Conservation (phyloP, 1,140 invertebrate genomes). For the Megathymus violae region DNA sequence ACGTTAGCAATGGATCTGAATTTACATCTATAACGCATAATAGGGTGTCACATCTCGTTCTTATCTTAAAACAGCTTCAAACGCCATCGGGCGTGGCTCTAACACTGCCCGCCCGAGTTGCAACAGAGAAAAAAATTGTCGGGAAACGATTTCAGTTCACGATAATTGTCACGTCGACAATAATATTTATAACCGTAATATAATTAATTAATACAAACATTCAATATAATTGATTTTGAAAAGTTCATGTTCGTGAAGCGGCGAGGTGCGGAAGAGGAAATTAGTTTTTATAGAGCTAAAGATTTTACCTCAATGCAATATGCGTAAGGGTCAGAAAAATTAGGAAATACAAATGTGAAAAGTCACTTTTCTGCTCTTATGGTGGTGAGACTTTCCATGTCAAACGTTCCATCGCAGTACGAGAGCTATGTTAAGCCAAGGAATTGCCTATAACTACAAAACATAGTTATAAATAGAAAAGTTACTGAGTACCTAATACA, state of each 20-base stretch:
- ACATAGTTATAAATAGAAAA: no score
- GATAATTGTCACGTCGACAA: slow-evolving; percentile 78
- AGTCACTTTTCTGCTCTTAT: no score
- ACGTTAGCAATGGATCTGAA: slow-evolving; percentile 7
- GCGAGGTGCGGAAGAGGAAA: slow-evolving; percentile 54
- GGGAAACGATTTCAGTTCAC: slow-evolving; percentile 63
- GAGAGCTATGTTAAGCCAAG: no score
- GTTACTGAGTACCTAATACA: no score
- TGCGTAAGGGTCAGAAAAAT: no score
- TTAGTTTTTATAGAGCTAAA: slow-evolving; percentile 45
- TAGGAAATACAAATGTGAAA: no score
- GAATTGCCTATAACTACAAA: no score
- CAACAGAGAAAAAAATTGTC: slow-evolving; percentile 59
- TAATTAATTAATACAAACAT: slow-evolving; percentile 70
- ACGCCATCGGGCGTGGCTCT: slow-evolving; percentile 63
- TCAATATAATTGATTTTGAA: slow-evolving; percentile 74
- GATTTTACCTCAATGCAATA: not conserved
- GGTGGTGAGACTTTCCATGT: no score
- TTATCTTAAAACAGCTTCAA: slow-evolving; percentile 49
- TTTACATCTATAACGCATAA: slow-evolving; percentile 21
- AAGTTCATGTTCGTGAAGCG: slow-evolving; percentile 62
- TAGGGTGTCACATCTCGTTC: slow-evolving; percentile 51
- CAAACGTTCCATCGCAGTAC: no score
- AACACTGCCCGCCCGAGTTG: slow-evolving; percentile 51
- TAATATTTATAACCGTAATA: slow-evolving; percentile 70